These are phyloP conservation scores for Cichladusa arquata DNA, from an alignment of 2,113 vertebrate genomes.

Conservation along the genomic window DNA sequence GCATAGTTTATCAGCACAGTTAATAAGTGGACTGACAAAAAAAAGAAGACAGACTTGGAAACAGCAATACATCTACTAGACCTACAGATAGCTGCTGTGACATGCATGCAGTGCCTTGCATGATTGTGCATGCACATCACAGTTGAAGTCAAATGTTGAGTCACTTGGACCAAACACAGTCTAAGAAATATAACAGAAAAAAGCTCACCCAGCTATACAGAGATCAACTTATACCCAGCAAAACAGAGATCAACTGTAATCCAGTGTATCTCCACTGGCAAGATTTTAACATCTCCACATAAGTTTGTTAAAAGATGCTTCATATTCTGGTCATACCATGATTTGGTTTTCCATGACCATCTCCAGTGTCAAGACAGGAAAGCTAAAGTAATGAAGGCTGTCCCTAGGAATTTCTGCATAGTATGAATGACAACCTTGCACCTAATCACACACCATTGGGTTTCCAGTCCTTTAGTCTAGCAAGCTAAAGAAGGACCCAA, in stretches of 20 bases:
- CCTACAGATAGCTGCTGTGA: background rate
- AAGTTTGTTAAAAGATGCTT: background rate
- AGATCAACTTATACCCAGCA: no score
- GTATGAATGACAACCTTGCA: background rate
- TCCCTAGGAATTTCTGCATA: background rate
- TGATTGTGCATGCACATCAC: background rate
- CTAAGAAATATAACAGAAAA: background rate
- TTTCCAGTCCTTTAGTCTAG: background rate
- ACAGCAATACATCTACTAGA: background rate
- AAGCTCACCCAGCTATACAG: background rate
- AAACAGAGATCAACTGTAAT: background rate
- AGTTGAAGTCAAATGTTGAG: background rate
- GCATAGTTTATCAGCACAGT: background rate
- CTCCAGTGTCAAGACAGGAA: background rate
- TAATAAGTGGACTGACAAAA: background rate
- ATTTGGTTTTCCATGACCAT: background rate
- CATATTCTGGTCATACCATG: background rate
- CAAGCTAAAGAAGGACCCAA: background rate
- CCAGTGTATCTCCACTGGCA: background rate
- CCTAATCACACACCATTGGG: background rate
- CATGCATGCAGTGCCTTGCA: background rate
- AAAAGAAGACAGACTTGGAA: background rate
- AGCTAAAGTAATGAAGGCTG: background rate
- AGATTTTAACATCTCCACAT: background rate
- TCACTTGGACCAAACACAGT: background rate